phyloP scores from a whole-genome alignment of 2,113 vertebrate species.

The Macrotis lagotis region DNA sequence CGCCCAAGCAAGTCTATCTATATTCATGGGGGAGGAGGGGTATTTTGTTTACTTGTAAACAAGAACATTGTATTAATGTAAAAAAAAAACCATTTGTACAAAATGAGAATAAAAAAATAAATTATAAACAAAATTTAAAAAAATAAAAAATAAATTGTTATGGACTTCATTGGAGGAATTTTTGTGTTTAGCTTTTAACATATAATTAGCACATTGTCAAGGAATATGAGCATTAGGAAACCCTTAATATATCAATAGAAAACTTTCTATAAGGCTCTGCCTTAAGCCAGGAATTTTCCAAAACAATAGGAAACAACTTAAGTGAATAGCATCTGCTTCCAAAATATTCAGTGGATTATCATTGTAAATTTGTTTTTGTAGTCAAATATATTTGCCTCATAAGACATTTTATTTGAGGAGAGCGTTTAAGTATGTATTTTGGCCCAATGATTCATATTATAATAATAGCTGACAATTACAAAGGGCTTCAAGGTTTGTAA shows the following conservation, averaged over 20 bases:
- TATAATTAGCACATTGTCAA: background rate
- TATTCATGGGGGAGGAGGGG: no score
- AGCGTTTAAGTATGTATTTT: background rate
- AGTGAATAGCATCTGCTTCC: background rate
- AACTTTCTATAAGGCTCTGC: background rate
- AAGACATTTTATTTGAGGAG: background rate
- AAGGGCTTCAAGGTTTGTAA: background rate
- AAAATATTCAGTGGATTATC: background rate
- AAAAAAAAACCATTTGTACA: no score
- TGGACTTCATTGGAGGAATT: background rate
- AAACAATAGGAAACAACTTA: background rate
- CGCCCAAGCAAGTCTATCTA: no score
- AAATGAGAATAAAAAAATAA: no score
- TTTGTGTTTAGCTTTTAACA: background rate
- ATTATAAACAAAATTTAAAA: no score
- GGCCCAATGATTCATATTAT: background rate
- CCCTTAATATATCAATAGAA: no score
- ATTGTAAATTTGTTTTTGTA: background rate
- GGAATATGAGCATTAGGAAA: background rate
- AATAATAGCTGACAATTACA: background rate
- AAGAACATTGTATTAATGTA: no score
- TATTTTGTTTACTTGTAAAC: no score
- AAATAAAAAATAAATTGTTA: no score
- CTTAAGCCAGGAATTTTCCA: background rate
- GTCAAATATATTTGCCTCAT: background rate